Evolutionary conservation across 2,888 invertebrate species (phyloP).

Genomic region (Cryptophagus acutangulus): DNA sequence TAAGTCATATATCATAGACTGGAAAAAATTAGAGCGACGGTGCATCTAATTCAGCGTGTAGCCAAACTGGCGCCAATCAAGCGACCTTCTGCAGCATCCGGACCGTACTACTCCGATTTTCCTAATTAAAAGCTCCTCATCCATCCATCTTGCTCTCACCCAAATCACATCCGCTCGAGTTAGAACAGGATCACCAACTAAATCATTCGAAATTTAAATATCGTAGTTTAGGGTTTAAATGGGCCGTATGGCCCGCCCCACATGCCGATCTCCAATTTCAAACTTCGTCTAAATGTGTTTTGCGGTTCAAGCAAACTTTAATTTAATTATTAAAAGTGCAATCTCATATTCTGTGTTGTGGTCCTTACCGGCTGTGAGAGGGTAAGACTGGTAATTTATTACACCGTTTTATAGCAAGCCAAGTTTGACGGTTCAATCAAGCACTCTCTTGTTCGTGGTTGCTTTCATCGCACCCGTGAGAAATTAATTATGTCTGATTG

Average conservation of each 20-base stretch:
- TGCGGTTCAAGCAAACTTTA: no score
- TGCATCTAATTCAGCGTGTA: conserved; percentile 44
- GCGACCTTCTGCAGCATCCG: conserved; percentile 38
- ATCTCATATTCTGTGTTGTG: background rate
- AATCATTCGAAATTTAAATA: conserved; percentile 19
- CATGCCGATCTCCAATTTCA: conserved; percentile 16
- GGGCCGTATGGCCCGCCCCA: conserved; percentile 31
- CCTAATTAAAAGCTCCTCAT: conserved; percentile 19
- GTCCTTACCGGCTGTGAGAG: no score
- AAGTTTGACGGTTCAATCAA: conserved; percentile 46
- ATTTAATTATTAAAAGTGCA: conserved; percentile 22
- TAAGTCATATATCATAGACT: conserved; percentile 36
- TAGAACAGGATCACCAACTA: conserved; percentile 13
- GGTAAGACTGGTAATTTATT: conserved; percentile 46
- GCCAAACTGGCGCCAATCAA: conserved; percentile 40
- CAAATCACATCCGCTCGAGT: no score
- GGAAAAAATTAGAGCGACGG: conserved; percentile 34
- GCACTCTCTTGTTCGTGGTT: conserved; percentile 41
- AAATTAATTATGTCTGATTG: conserved; percentile 45
- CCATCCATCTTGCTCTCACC: conserved; percentile 11
- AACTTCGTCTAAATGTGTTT: no score
- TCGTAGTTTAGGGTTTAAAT: no score
- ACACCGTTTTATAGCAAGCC: conserved; percentile 40
- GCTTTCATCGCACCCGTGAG: conserved; percentile 43
- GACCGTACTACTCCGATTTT: conserved; percentile 24